Conservation (phyloP, 2,888 invertebrate species). For the Idaea biselata region DNA sequence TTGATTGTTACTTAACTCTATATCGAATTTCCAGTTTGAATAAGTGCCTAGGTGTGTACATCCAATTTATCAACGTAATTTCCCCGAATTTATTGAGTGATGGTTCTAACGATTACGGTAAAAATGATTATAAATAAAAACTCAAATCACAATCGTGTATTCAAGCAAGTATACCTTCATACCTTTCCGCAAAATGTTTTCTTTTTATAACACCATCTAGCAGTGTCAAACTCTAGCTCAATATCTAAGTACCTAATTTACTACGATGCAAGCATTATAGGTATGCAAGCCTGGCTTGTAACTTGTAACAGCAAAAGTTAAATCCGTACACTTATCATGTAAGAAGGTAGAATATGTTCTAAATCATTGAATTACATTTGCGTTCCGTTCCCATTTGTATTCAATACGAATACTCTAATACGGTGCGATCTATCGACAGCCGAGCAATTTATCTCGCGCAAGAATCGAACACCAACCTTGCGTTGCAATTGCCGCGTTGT, state of each 20-base stretch:
- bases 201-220: not conserved
- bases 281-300: not conserved
- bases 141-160: constrained; percentile 8
- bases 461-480: constrained; percentile 64
- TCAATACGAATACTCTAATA: constrained; percentile 71
- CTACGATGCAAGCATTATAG: not conserved
- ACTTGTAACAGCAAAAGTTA: not conserved
- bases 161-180: constrained; percentile 8
- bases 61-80: constrained; percentile 10
- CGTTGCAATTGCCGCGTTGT: constrained; percentile 55
- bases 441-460: constrained; percentile 61
- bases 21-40: constrained; percentile 14
- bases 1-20: constrained; percentile 25
- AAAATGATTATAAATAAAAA: not conserved
- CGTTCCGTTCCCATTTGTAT: constrained; percentile 62
- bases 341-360: constrained; percentile 1
- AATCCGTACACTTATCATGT: not conserved
- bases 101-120: constrained; percentile 5
- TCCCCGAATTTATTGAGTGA: constrained; percentile 9
- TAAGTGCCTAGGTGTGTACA: constrained; percentile 6
- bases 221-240: not conserved
- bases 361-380: constrained; percentile 34
- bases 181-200: too few relatives aligned
- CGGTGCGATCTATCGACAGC: constrained; percentile 66
- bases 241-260: not conserved